Evolutionary conservation across 2,797 vertebrate species (phyloP), one percentile per base, ranked within the genome.

Genomic region (Rhinophrynus dorsalis): DNA sequence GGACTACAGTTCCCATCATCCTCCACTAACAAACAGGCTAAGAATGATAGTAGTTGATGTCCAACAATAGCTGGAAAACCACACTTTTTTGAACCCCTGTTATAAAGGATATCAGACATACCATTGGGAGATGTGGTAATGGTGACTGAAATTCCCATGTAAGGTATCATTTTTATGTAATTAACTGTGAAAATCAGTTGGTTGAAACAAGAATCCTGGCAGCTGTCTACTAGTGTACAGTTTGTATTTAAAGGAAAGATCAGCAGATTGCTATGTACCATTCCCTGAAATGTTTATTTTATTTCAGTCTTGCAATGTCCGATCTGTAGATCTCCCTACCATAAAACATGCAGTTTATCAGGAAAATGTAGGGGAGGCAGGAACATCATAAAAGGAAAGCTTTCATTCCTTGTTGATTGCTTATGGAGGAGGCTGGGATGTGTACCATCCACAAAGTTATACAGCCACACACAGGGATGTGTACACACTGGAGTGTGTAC

Each of bases 171-270:
- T 38, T 52, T 63, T 15, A 54, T 32, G 35, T 55, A 55, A 65
- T 65, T 65, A 42, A 17, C 37, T 55, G 48, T 32, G 48, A 65
- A 44, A 27, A 44, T 35, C 62, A 65, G 48, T 65, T 65, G 50
- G 62, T 42, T 42, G 42, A 42, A 54, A 44, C 48, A 51, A 18
- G 40, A 52, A 48, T 54, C 48, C 50, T 65, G 62, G 62, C 35
- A 33, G 23, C 30, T 35, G 6, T 54, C 62, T 48, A 38, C 52
- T 7, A 9, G 30, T 51, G 35, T 38, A 38, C 20, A 15, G 15
- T 47, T 47, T 67, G 38, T 15, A 35, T 21, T 23, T 67, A 50
- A 50, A 67, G 65, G 54, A 67, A 38, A 58, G 23, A 50, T 33
- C 47, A 33, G 33, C 67, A 54, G 67, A 51, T 68, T 40, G 42